Conservation (phyloP, 2,113 vertebrate genomes). For the Thamnophis sirtalis region DNA sequence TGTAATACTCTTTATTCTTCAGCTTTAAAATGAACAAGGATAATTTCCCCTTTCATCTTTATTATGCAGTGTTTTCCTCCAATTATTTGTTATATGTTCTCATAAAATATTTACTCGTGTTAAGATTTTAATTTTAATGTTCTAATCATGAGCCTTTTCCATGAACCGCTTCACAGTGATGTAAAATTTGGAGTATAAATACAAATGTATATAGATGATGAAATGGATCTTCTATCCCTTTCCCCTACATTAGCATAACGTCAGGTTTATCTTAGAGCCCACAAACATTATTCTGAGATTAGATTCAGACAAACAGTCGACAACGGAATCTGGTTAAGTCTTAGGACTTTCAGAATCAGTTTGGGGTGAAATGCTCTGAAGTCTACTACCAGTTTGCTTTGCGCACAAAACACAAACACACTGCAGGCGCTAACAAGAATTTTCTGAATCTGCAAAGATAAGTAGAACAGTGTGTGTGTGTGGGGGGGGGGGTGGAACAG, state of each 20-base stretch:
- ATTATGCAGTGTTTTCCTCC: conserved; percentile 59
- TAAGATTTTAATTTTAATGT: conserved; percentile 56
- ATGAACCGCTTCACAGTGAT: neutral
- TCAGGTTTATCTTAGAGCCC: neutral
- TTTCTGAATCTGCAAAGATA: no score
- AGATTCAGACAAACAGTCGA: neutral
- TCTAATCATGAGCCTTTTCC: neutral
- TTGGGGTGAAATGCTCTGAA: no score
- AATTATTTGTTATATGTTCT: conserved; percentile 64
- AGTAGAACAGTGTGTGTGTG: no score
- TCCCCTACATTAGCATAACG: neutral
- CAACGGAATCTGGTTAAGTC: neutral
- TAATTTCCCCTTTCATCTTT: conserved; percentile 65
- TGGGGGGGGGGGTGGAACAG: no score
- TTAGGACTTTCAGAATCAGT: neutral
- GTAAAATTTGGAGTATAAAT: neutral
- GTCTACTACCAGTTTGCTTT: no score
- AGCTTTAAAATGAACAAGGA: conserved; percentile 63
- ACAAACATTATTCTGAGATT: neutral
- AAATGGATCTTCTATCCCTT: neutral
- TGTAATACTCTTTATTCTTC: conserved; percentile 61
- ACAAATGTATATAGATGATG: neutral
- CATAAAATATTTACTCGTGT: conserved; percentile 60
- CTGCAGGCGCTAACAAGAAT: no score
- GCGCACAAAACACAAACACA: no score